phyloP scores from a whole-genome alignment of 2,113 vertebrate genomes.

The Fukomys damarensis region DNA sequence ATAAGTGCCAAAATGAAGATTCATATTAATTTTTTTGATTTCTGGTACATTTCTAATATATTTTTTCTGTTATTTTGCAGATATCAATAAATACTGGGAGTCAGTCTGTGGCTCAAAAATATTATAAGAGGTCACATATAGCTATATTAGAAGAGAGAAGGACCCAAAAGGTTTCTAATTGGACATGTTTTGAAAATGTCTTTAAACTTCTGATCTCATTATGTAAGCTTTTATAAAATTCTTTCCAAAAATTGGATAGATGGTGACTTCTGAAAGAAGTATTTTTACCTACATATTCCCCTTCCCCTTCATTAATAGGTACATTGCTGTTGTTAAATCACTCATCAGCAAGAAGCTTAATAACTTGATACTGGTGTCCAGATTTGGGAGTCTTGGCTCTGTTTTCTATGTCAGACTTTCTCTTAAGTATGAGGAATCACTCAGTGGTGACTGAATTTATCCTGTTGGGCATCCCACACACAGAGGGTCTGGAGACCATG shows the following conservation, averaged over 20 bases:
- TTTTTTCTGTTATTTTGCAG: background rate
- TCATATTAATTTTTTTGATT: background rate
- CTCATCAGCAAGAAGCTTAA: background rate
- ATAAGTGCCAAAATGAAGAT: background rate
- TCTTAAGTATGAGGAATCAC: constrained; percentile 59
- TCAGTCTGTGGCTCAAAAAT: background rate
- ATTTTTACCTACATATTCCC: background rate
- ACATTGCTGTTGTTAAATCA: background rate
- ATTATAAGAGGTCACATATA: background rate
- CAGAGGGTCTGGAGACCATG: constrained; percentile 26
- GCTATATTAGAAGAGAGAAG: background rate
- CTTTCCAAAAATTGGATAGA: background rate
- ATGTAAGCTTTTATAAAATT: background rate
- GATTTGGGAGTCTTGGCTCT: background rate
- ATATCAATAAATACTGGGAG: background rate
- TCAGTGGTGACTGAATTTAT: constrained; percentile 74
- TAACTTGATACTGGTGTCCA: background rate
- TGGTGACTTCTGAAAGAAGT: background rate
- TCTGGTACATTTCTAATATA: background rate
- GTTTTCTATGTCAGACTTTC: background rate
- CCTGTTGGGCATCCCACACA: constrained; percentile 76
- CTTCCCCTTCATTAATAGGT: background rate
- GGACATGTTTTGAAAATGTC: background rate
- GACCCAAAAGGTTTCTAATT: background rate
- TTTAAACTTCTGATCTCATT: background rate